These are phyloP conservation scores for Lateolabrax maculatus DNA, from an alignment of 2,797 vertebrate species.

Conservation along the genomic window DNA sequence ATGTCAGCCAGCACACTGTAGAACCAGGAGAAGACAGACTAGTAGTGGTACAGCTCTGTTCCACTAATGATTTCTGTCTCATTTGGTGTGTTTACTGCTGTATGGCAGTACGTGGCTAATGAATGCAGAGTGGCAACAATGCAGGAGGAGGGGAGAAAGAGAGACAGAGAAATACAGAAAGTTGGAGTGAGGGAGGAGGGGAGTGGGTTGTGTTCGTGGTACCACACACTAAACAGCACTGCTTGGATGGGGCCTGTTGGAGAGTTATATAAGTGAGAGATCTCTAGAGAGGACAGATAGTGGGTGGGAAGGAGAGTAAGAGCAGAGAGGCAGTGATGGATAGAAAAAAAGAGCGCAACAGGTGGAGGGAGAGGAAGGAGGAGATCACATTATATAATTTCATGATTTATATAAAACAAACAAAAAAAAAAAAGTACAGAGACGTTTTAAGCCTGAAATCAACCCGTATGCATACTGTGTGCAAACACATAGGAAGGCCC, in stretches of 20 bases:
- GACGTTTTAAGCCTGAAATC: constrained; percentile 20
- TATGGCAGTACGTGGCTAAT: constrained; percentile 76
- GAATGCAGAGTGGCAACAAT: constrained; percentile 78
- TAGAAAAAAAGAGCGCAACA: constrained; percentile 52
- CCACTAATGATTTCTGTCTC: constrained; percentile 66
- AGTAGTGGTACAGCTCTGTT: constrained; percentile 31
- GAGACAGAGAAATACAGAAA: constrained; percentile 54
- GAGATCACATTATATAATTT: constrained; percentile 52
- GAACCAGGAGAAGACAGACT: constrained; percentile 2
- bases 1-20: neutral
- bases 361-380: constrained; percentile 43
- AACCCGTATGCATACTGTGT: neutral
- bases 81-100: constrained; percentile 75
- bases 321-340: constrained; percentile 43
- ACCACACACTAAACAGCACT: constrained; percentile 68
- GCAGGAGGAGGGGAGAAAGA: constrained; percentile 43
- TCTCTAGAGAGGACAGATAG: constrained; percentile 65
- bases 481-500: neutral
- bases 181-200: constrained; percentile 70
- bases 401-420: constrained; percentile 34
- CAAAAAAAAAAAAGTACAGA: neutral
- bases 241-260: constrained; percentile 65
- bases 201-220: constrained; percentile 74
- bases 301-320: constrained; percentile 64
- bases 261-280: constrained; percentile 77